Evolutionary conservation across 2,888 invertebrate genomes (phyloP), one percentile per base, ranked within the genome.

Genomic region (Patella ulyssiponensis): DNA sequence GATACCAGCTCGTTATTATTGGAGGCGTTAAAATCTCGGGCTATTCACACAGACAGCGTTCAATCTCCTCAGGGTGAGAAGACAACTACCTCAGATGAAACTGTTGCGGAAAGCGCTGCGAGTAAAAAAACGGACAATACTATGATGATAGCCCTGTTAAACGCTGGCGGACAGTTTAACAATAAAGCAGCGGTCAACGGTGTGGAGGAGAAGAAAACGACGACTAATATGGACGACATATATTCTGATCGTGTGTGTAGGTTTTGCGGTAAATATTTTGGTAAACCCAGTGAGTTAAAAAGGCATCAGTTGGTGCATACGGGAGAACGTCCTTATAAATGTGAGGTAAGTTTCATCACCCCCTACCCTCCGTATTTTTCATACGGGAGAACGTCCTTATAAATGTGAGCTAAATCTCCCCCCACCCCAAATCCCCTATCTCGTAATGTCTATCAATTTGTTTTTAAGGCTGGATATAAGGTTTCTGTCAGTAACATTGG

Each of bases 231-330:
- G 20, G 69, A 52, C 52, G 64, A 75, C 20, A 75, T 27, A 33
- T 71, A 14, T n/a, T 20, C 27, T 14, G 44, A 51, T 51, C 71
- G 52, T 17, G 51, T 71, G 54, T 71, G 71, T 71, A 53, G 58
- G 54, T 69, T 71, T 23, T 86, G 86, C 76, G 82, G 85, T 17
- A 84, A 84, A 77, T 81, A 81, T n/a, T 86, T 82, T 75, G 78
- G 77, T 44, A 86, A 86, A 75, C 85, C 85, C 53, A 85, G 85
- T 75, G 85, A 85, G 64, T 80, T 85, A 44, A 82, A 82, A 70
- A 80, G 86, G 33, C 86, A 86, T 74, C 78, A 83, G 76, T 81
- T 84, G 83, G 85, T 84, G 56, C 86, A 86, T 75, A 64, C 64
- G 2, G 64, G 64, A 20, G 64, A 64, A 23, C 20, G 64, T 23